Evolutionary conservation across 2,888 invertebrate species (phyloP).

Genomic region (Pheosia gnoma): DNA sequence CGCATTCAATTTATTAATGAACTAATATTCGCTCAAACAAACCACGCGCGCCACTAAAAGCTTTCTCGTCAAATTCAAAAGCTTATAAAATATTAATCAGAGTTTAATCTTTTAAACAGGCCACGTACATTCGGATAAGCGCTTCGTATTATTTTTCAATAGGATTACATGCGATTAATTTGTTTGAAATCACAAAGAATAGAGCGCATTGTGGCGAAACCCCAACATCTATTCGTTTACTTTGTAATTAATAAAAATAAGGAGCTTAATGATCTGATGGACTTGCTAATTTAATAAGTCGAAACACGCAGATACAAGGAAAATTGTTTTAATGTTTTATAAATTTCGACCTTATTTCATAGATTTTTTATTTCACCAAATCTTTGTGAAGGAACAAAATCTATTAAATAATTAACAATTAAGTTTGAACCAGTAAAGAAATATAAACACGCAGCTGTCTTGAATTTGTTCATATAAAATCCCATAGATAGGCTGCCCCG

Average conservation of each 20-base stretch:
- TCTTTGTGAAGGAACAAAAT: no score
- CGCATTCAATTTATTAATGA: slow-evolving; percentile 4
- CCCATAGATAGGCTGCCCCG: neutral
- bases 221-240: neutral
- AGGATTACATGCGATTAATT: slow-evolving; percentile 4
- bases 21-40: slow-evolving; percentile 7
- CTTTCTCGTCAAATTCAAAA: slow-evolving; percentile 18
- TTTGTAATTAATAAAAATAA: neutral
- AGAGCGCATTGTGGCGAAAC: neutral
- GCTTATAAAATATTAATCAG: slow-evolving; percentile 16
- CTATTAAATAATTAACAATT: no score
- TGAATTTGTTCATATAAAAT: neutral
- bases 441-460: neutral
- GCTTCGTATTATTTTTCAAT: slow-evolving; percentile 4
- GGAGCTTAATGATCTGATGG: neutral
- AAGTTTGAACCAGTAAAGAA: neutral
- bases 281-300: neutral
- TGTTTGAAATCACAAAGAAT: slow-evolving; percentile 5
- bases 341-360: no score
- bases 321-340: no score
- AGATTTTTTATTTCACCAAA: no score
- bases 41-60: slow-evolving; percentile 15
- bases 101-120: slow-evolving; percentile 18
- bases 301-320: neutral
- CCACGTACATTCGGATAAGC: slow-evolving; percentile 4